Base-by-base conservation (phyloP, 1,140 invertebrate species). In the Drosophila simulans region DNA sequence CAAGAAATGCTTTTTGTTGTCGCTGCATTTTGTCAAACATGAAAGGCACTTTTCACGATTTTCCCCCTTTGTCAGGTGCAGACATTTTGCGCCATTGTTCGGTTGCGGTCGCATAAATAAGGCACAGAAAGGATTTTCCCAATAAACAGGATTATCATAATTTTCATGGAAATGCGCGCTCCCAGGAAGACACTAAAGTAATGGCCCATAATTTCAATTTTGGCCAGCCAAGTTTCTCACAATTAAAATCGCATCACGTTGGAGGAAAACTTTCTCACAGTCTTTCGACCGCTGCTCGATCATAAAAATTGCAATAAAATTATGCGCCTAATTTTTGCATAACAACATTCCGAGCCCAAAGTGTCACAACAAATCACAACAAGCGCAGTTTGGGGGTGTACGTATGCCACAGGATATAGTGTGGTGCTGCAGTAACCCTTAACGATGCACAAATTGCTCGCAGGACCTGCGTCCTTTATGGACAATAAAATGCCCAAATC, bases 241-340 rank as follows among this genome's bases (percentile, higher is more conserved):
- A 90, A 90, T 90, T 90, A 90, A 90, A 90, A 80, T 60, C 31
- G 55, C 62, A 90, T 90, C 77, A 88, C 60, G 70, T 68, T 59
- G 52, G 48, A 43, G 46, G 62, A 55, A 54, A 72, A 59, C 42
- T 71, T 60, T 80, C 69, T 55, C 56, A 62, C 66, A 76, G 57
- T 72, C 59, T 51, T 60, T 37, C 31, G 60, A 27, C 40, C 51
- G 51, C 59, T 54, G 63, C 22, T 78, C 66, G 77, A 75, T 69
- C 84, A 88, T 91, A 90, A 91, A 91, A 91, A 91, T 91, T 76
- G 90, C 90, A 91, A 91, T 91, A 90, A 91, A 91, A 91, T 91
- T 62, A 91, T 91, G 76, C 90, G 90, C 90, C 60, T 79, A 78
- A 91, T 91, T 91, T 91, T 91, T 91, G 90, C 90, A 91, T 91